A percentile compares a stretch with the other conserved stretches of the same genome.
Evolutionary conservation across 2,888 invertebrate genomes (phyloP).

Genomic region (Dione vanillae): DNA sequence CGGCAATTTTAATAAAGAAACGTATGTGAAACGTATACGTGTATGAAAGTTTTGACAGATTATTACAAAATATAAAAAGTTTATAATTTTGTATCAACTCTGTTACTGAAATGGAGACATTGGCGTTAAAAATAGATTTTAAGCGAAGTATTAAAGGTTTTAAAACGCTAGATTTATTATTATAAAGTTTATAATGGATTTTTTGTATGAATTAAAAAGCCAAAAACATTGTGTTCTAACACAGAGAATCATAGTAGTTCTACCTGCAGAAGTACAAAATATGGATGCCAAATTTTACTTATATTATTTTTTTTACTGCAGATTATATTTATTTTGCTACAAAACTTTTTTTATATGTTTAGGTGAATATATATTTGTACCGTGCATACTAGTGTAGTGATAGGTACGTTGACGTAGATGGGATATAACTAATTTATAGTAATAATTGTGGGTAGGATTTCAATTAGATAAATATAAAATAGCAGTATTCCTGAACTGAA

Average conservation of each 20-base stretch:
- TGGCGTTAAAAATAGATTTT: conserved; percentile 4
- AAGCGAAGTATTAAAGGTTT: not conserved
- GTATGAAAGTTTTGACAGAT: conserved; percentile 10
- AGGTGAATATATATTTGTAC: conserved; percentile 16
- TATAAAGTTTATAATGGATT: not conserved
- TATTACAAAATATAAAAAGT: not conserved
- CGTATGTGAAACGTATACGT: not conserved
- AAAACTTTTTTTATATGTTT: conserved; percentile 7
- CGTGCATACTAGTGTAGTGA: not conserved
- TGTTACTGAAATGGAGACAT: not conserved
- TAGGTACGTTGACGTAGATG: not conserved
- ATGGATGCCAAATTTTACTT: conserved; percentile 50
- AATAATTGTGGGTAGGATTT: not conserved
- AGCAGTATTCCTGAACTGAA: too few relatives aligned
- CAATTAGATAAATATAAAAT: too few relatives aligned
- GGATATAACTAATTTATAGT: not conserved
- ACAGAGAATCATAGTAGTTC: conserved; percentile 33
- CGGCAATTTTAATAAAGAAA: not conserved
- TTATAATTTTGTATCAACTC: not conserved
- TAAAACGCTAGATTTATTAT: conserved; percentile 2
- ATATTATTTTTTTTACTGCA: conserved; percentile 38
- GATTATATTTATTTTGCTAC: conserved; percentile 28
- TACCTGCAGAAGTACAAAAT: conserved; percentile 51
- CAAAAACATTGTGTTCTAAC: conserved; percentile 39
- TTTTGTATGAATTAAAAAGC: conserved; percentile 16